Evolutionary conservation across 2,888 invertebrate genomes (phyloP).

Genomic region (Selenia dentaria): DNA sequence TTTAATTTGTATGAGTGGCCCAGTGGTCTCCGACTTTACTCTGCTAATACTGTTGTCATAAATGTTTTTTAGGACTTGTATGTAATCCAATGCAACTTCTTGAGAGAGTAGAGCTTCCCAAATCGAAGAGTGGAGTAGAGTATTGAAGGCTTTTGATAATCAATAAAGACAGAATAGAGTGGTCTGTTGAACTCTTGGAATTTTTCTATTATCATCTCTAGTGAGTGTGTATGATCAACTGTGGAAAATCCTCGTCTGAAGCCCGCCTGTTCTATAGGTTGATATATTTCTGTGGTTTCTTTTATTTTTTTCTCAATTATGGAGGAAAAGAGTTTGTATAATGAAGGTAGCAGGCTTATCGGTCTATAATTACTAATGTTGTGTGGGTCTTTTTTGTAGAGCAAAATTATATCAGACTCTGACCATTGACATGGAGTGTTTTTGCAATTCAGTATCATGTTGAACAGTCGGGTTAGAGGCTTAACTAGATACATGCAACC

Average conservation of each 20-base stretch:
- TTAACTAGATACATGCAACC: background rate
- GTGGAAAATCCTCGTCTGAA: constrained; percentile 20
- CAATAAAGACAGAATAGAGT: background rate
- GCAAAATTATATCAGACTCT: constrained; percentile 18
- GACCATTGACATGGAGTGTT: constrained; percentile 14
- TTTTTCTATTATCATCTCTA: constrained; percentile 24
- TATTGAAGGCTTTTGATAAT: constrained; percentile 1
- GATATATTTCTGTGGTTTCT: constrained; percentile 4
- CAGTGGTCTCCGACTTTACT: constrained; percentile 11
- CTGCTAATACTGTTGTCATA: constrained; percentile 15
- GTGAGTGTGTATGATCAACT: background rate
- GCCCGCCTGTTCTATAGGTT: constrained; percentile 27
- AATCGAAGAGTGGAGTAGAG: constrained; percentile 4
- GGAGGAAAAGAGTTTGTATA: constrained; percentile 24
- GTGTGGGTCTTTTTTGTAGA: constrained; percentile 19
- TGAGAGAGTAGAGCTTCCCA: constrained; percentile 16
- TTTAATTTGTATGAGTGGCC: constrained; percentile 11
- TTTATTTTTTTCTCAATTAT: constrained; percentile 16
- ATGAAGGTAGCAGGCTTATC: constrained; percentile 15
- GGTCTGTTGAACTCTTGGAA: constrained; percentile 12
- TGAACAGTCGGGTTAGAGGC: constrained; percentile 20
- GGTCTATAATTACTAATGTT: constrained; percentile 11
- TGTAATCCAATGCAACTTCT: constrained; percentile 11
- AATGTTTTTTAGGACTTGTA: constrained; percentile 19
- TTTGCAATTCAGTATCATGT: constrained; percentile 1